phyloP scores from a whole-genome alignment of 1,140 invertebrate species.

The Cryptotermes secundus region DNA sequence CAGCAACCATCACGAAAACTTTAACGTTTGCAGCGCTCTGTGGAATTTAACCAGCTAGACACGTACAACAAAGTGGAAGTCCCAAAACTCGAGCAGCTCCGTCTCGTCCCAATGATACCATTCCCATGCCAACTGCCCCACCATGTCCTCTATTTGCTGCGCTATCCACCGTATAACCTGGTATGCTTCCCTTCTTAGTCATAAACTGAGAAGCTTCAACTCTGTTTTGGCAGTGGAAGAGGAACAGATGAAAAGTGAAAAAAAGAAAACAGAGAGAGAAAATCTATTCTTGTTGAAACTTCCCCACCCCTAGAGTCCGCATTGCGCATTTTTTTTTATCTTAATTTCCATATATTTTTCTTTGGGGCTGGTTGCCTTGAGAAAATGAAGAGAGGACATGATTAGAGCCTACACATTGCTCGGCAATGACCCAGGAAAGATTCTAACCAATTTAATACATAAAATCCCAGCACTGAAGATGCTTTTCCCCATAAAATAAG shows the following conservation, averaged over 20 bases:
- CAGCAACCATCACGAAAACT: neutral
- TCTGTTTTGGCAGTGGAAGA: neutral
- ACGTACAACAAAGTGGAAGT: neutral
- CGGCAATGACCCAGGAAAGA: neutral
- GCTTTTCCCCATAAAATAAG: neutral
- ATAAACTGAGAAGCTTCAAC: neutral
- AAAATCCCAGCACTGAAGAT: neutral
- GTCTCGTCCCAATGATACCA: conserved; percentile 7
- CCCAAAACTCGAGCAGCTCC: neutral
- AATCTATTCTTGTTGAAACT: neutral
- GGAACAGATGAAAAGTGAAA: neutral
- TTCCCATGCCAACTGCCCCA: conserved; percentile 1
- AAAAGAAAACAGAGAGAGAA: neutral
- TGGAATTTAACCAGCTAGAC: neutral
- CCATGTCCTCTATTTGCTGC: neutral
- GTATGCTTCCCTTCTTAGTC: conserved; percentile 4
- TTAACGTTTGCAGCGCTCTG: neutral
- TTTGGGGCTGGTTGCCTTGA: neutral
- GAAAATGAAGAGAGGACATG: neutral
- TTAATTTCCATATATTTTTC: conserved; percentile 5
- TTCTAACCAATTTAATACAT: neutral
- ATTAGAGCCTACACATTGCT: neutral
- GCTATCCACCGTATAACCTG: neutral
- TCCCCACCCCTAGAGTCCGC: neutral
- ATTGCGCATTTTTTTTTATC: neutral